phyloP scores from a whole-genome alignment of 37 sponge, comb jelly and placozoan genomes.

The Mnemiopsis leidyi region DNA sequence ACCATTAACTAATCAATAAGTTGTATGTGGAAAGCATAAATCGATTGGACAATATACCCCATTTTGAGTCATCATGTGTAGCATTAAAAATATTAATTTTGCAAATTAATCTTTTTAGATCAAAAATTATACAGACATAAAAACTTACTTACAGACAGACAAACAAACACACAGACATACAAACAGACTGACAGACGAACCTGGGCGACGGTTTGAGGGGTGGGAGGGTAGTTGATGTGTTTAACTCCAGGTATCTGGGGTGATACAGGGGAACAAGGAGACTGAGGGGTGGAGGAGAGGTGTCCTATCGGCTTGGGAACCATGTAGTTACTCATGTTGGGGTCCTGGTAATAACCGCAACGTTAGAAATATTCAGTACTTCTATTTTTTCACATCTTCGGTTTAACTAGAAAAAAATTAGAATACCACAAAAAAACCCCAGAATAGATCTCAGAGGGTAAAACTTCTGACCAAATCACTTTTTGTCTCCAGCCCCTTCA shows the following conservation, averaged over 20 bases:
- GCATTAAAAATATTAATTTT: background rate
- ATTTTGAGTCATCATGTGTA: background rate
- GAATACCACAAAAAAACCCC: too few species aligned
- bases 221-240: background rate
- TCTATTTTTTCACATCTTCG: too few species aligned
- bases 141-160: background rate
- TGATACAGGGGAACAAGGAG: background rate
- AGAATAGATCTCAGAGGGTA: too few species aligned
- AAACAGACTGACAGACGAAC: background rate
- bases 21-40: background rate
- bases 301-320: background rate
- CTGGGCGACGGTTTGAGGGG: constrained; percentile 28
- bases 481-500: too few species aligned
- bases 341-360: too few species aligned
- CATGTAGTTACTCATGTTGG: constrained; percentile 2
- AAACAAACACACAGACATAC: background rate
- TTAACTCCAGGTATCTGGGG: background rate
- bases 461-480: too few species aligned
- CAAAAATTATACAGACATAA: too few species aligned
- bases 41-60: too few species aligned
- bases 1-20: background rate
- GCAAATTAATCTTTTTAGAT: too few species aligned
- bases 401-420: too few species aligned
- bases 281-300: background rate
- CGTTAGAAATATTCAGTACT: too few species aligned